Evolutionary conservation across 2,888 invertebrate species (phyloP).

Genomic region (Norana najaformis): DNA sequence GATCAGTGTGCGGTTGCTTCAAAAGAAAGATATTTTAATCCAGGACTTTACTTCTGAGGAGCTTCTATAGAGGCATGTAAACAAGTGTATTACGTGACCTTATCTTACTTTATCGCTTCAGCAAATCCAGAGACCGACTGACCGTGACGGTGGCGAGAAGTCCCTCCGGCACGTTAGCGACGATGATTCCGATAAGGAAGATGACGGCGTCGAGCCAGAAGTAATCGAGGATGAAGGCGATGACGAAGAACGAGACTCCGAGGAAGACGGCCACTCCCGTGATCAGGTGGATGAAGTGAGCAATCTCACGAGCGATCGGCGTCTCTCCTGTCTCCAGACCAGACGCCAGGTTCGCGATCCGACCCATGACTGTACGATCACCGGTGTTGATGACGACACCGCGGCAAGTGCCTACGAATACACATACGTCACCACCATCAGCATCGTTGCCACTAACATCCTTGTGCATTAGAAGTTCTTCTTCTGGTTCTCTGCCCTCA

Average conservation of each 20-base stretch:
- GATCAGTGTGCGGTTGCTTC: too few relatives aligned
- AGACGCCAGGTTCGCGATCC: constrained; percentile 63
- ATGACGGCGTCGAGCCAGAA: constrained; percentile 99
- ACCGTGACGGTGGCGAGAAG: constrained; percentile 95
- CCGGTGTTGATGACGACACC: constrained; percentile 62
- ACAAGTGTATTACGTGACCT: background rate
- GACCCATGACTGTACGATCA: constrained; percentile 63
- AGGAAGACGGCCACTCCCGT: constrained; percentile 80
- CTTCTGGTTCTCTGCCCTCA: too few relatives aligned
- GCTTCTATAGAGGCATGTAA: background rate
- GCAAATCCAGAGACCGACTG: constrained; percentile 46
- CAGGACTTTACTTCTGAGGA: background rate
- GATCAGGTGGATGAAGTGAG: constrained; percentile 97
- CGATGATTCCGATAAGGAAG: constrained; percentile 96
- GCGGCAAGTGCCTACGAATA: constrained; percentile 55
- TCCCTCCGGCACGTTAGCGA: constrained; percentile 98
- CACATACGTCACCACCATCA: too few relatives aligned
- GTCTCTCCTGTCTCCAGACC: constrained; percentile 72
- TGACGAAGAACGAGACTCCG: constrained; percentile 92
- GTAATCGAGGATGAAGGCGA: constrained; percentile 94
- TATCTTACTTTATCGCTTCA: background rate
- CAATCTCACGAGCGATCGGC: constrained; percentile 97
- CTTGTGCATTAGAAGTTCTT: too few relatives aligned
- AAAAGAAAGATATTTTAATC: too few relatives aligned
- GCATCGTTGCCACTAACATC: too few relatives aligned